phyloP scores from a whole-genome alignment of 2,888 invertebrate genomes.

The Megaustenia siamemsis region DNA sequence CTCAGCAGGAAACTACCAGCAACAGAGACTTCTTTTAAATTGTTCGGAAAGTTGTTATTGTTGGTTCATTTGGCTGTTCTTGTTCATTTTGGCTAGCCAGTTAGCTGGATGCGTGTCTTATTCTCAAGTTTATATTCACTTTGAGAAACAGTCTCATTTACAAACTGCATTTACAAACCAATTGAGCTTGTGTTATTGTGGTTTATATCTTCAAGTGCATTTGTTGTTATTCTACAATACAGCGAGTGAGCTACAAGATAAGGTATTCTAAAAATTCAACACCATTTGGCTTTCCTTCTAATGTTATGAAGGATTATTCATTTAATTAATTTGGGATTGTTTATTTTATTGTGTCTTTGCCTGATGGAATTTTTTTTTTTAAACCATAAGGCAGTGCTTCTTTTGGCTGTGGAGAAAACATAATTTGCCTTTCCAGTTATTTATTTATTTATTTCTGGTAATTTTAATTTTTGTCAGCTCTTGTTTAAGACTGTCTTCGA shows the following conservation, averaged over 20 bases:
- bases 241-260: not conserved
- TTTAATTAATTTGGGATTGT: too few species aligned
- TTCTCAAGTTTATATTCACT: not conserved
- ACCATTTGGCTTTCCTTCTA: not conserved
- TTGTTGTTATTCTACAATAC: not conserved
- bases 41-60: not conserved
- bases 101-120: too few species aligned
- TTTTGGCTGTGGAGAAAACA: conserved; percentile 24
- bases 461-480: not conserved
- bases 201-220: not conserved
- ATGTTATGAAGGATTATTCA: not conserved
- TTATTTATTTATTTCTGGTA: conserved; percentile 14
- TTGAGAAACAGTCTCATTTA: not conserved
- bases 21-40: not conserved
- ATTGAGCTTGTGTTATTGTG: not conserved
- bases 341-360: not conserved
- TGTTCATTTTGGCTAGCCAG: not conserved
- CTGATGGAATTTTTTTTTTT: not conserved
- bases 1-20: not conserved
- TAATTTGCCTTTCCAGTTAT: conserved; percentile 21
- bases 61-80: not conserved
- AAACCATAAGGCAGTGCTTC: not conserved
- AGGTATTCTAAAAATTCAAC: not conserved
- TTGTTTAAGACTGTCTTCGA: not conserved
- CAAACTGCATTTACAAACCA: not conserved